These are phyloP conservation scores for Eidolon dupreanum DNA, from an alignment of 2,797 vertebrate species.

Conservation along the genomic window DNA sequence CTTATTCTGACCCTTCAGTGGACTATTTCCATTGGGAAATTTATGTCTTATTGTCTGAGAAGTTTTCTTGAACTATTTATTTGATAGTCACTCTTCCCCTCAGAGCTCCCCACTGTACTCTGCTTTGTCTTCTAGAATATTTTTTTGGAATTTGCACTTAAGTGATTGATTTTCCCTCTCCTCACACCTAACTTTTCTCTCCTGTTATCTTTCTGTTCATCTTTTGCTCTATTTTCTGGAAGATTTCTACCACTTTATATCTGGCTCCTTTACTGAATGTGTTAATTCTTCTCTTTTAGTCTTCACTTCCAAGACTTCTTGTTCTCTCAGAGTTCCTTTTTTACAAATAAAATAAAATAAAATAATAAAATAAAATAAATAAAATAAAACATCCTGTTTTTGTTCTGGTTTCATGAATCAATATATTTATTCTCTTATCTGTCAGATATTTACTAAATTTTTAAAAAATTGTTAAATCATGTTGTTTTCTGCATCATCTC, in stretches of 20 bases:
- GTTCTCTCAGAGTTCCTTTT: background rate
- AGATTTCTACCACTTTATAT: background rate
- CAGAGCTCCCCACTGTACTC: background rate
- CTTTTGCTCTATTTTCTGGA: conserved; percentile 8
- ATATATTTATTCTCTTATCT: background rate
- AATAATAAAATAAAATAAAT: background rate
- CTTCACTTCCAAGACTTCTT: background rate
- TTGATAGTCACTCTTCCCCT: background rate
- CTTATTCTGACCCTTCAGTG: background rate
- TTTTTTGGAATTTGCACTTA: background rate
- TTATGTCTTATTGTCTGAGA: background rate
- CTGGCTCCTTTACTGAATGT: background rate
- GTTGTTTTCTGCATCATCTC: background rate
- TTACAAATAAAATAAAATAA: background rate
- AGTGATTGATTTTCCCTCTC: background rate
- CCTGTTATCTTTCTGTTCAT: background rate
- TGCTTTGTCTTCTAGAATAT: background rate
- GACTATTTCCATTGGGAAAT: background rate
- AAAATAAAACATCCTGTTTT: background rate
- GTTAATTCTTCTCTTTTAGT: conserved; percentile 1
- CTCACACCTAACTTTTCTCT: background rate
- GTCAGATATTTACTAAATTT: background rate
- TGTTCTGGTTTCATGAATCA: background rate
- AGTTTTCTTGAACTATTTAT: background rate
- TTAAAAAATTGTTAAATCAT: background rate